Base-by-base conservation (phyloP, 2,888 invertebrate genomes). In the Blastobasis adustella region DNA sequence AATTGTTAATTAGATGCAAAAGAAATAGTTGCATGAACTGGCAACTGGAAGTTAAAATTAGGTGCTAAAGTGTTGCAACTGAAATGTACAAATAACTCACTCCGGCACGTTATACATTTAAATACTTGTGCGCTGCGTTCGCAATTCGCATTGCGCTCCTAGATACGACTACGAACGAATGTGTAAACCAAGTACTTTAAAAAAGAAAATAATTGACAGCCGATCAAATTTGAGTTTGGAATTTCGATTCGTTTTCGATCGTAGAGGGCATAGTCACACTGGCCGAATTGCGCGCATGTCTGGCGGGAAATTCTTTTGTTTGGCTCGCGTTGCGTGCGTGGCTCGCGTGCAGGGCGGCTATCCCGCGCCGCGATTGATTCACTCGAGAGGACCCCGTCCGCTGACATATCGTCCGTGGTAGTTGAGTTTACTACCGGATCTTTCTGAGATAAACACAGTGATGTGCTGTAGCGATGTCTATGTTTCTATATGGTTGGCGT, bases 11-110 rank as follows among this genome's bases (percentile, higher is more conserved):
- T 69, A 66, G 57, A 66, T 73, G 76, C 78, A 77, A 76, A 80
- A 84, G 76, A 79, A 84, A 86, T 83, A 79, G 80, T 81, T 82
- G 82, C 81, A 85, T 79, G 79, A 79, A 76, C 71, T 63, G 66
- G 67, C 69, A 77, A 72, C 71, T 69, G 58, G 60, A 65, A 73
- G 64, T 69, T 75, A 70, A 77, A 81, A 82, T 82, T 83, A 79
- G 79, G 78, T 81, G 79, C 66, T 73, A 75, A 23, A 73, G 67
- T 75, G 71, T 63, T 70, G 65, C 70, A 69, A 63, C 66, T 71
- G 69, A 75, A 80, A 78, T 69, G 72, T 71, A 72, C 69, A 75
- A 73, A 67, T 61, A 60, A 61, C 56, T 59, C 54, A 57, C 50
- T 52, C 47, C 50, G 46, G 52, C 50, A 50, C 54, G 43, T 47